Evolutionary conservation across 2,113 vertebrate genomes (phyloP).

Genomic region (Marmota flaviventris): DNA sequence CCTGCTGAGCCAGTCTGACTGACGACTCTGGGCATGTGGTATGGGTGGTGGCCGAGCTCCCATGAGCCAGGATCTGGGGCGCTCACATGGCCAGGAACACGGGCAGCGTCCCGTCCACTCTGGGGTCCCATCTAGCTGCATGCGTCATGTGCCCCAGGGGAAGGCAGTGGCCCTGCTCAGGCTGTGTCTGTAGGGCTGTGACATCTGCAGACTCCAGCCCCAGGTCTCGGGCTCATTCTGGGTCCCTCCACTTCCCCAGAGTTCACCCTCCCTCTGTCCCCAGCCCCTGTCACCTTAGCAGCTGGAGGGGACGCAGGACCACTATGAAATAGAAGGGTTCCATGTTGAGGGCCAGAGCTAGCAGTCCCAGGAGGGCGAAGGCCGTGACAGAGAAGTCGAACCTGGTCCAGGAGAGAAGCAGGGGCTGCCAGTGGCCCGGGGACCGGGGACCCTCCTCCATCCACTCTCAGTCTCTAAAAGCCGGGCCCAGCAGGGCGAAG

Average conservation of each 20-base stretch:
- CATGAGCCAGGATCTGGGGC: rapidly evolving
- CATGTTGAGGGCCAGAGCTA: slow-evolving; percentile 95
- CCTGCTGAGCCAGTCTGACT: neutral
- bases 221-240: neutral
- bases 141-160: no score
- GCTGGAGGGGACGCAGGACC: slow-evolving; percentile 95
- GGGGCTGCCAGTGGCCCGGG: rapidly evolving
- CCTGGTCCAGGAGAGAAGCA: slow-evolving; percentile 82
- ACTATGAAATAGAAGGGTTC: slow-evolving; percentile 99
- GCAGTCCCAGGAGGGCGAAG: slow-evolving; percentile 96
- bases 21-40: neutral
- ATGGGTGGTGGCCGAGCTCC: neutral
- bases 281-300: slow-evolving; percentile 91
- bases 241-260: no score
- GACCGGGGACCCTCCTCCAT: rapidly evolving
- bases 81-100: no score
- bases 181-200: neutral
- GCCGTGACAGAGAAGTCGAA: slow-evolving; percentile 97
- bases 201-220: neutral
- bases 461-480: rapidly evolving
- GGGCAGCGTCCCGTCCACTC: no score
- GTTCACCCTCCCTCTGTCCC: neutral
- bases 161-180: no score
- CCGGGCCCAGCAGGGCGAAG: no score
- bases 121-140: no score